Conservation (phyloP, 2,888 invertebrate species). For the Apamea anceps region DNA sequence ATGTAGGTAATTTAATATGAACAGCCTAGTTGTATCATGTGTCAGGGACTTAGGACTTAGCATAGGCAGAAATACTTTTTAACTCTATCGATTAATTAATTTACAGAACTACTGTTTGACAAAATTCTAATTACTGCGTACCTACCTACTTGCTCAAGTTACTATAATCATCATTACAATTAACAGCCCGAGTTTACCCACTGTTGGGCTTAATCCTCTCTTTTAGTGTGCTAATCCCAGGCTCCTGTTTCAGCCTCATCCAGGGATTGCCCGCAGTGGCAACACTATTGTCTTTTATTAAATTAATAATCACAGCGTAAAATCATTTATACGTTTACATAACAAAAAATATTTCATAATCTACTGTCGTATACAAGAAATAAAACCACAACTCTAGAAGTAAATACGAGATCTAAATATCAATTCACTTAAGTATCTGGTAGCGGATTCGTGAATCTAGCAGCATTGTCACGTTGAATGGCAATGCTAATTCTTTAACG, state of each 20-base stretch:
- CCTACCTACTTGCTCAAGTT: no score
- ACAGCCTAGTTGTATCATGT: not conserved
- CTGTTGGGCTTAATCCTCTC: no score
- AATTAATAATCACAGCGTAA: no score
- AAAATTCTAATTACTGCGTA: not conserved
- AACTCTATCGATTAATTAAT: not conserved
- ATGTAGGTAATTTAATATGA: not conserved
- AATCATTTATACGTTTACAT: not conserved
- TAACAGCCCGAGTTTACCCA: no score
- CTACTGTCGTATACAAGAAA: not conserved
- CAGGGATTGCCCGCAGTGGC: no score
- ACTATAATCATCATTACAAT: no score
- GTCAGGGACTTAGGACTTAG: not conserved
- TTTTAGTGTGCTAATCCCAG: no score
- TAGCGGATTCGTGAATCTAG: not conserved
- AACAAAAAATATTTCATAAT: not conserved
- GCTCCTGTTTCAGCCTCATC: no score
- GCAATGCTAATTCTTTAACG: not conserved
- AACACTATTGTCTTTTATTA: no score
- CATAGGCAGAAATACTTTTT: not conserved
- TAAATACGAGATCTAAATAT: not conserved
- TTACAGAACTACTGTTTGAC: not conserved
- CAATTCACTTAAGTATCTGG: not conserved
- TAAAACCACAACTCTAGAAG: not conserved
- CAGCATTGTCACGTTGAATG: not conserved